Evolutionary conservation across 2,888 invertebrate genomes (phyloP).

Genomic region (Drosophila tripunctata): DNA sequence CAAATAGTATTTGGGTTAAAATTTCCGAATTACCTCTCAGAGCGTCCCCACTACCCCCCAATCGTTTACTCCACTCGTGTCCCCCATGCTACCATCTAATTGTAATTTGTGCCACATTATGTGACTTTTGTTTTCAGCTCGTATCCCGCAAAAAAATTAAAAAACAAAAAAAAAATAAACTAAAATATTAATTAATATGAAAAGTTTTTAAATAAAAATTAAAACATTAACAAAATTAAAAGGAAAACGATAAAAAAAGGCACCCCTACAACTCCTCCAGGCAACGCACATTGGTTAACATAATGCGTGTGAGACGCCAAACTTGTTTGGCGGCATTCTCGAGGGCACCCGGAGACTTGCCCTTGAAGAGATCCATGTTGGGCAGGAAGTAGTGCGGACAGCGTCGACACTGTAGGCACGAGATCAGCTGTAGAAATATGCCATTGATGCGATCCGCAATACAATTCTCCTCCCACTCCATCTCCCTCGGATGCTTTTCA

Average conservation of each 20-base stretch:
- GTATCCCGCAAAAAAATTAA: conserved; percentile 13
- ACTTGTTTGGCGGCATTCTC: conserved; percentile 97
- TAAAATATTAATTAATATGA: too few species aligned
- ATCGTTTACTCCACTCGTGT: background rate
- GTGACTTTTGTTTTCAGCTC: conserved; percentile 43
- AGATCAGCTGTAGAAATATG: conserved; percentile 96
- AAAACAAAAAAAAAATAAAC: conserved; percentile 20
- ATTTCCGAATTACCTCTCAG: conserved; percentile 59
- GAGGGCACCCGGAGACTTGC: conserved; percentile 94
- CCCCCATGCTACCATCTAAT: conserved; percentile 20
- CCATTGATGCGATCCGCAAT: conserved; percentile 97
- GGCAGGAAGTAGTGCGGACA: conserved; percentile 99
- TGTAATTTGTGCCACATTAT: conserved; percentile 25
- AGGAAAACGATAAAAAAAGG: background rate
- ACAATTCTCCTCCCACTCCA: conserved; percentile 97
- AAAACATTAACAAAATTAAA: conserved; percentile 7
- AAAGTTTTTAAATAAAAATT: conserved; percentile 23
- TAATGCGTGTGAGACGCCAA: conserved; percentile 95
- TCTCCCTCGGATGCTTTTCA: conserved; percentile 97
- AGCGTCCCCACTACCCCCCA: conserved; percentile 36
- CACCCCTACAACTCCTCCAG: conserved; percentile 92
- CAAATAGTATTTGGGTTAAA: conserved; percentile 78
- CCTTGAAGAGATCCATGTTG: conserved; percentile 96
- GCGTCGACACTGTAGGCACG: conserved; percentile 96
- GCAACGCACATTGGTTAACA: conserved; percentile 95